phyloP scores from a whole-genome alignment of 2,888 invertebrate species.

The Drosophila stalkeri region DNA sequence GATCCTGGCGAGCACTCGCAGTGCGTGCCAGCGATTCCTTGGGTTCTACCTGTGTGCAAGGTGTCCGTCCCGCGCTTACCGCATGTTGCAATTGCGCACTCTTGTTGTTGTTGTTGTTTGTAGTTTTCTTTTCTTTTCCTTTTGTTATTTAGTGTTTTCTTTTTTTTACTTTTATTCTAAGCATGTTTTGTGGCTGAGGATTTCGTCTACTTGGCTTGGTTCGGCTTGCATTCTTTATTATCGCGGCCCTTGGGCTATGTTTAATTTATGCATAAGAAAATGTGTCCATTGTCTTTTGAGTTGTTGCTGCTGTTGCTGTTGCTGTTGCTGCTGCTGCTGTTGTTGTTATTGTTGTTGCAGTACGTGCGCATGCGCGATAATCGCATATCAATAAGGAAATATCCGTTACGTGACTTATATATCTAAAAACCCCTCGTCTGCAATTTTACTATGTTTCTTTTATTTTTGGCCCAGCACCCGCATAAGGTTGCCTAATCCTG shows the following conservation, averaged over 20 bases:
- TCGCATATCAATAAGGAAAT: conserved; percentile 84
- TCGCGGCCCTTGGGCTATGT: conserved; percentile 54
- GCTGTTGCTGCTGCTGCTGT: conserved; percentile 23
- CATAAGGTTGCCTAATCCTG: conserved; percentile 56
- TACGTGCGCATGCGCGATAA: conserved; percentile 82
- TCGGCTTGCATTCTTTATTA: conserved; percentile 71
- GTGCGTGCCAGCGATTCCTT: conserved; percentile 29
- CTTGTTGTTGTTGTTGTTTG: conserved; percentile 22
- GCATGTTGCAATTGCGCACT: conserved; percentile 56
- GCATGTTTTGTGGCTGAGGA: conserved; percentile 66
- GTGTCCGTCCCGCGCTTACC: conserved; percentile 26
- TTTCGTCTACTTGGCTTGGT: conserved; percentile 21
- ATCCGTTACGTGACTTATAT: conserved; percentile 85
- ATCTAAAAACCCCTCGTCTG: conserved; percentile 59
- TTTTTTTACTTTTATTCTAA: conserved; percentile 71
- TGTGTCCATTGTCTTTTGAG: conserved; percentile 73
- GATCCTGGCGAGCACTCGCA: conserved; percentile 44
- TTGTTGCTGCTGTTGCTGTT: conserved; percentile 29
- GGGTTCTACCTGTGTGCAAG: conserved; percentile 50
- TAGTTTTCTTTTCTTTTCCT: conserved; percentile 36
- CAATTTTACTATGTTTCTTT: conserved; percentile 22
- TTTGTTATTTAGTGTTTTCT: conserved; percentile 17
- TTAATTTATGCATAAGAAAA: conserved; percentile 76
- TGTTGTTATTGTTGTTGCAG: conserved; percentile 38
- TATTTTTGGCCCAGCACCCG: conserved; percentile 45